A percentile compares a stretch with the other conserved stretches of the same genome.
Conservation (phyloP, 2,113 vertebrate species). For the Ia io region DNA sequence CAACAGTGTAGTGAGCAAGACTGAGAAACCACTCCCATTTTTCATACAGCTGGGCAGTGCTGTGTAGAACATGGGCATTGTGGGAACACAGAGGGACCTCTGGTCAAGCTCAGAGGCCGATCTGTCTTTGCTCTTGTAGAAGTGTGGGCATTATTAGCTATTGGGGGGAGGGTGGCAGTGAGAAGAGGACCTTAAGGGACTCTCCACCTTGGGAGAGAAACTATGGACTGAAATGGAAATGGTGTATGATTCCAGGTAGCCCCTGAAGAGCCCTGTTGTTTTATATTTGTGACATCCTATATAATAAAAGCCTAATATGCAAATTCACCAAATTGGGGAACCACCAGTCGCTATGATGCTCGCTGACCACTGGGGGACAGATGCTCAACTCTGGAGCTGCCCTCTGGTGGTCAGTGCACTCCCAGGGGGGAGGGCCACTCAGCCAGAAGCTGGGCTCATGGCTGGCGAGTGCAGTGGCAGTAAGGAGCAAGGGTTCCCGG, state of each 20-base stretch:
- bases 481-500: too few relatives aligned
- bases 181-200: neutral
- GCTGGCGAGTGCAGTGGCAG: too few relatives aligned
- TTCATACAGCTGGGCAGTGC: neutral
- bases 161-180: neutral
- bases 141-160: neutral
- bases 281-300: neutral
- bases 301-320: too few relatives aligned
- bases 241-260: neutral
- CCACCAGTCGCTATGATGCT: too few relatives aligned
- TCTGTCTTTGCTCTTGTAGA: neutral
- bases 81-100: neutral
- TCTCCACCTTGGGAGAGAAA: neutral
- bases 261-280: neutral
- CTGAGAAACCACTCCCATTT: neutral
- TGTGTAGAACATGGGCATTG: neutral
- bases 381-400: too few relatives aligned
- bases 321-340: too few relatives aligned
- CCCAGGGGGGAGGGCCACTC: too few relatives aligned
- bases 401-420: too few relatives aligned
- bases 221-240: neutral
- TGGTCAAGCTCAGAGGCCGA: neutral
- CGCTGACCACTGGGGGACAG: too few relatives aligned
- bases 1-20: neutral
- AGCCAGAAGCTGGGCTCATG: too few relatives aligned